These are phyloP conservation scores for Alcedo atthis DNA, from an alignment of 2,797 vertebrate genomes.

Conservation along the genomic window DNA sequence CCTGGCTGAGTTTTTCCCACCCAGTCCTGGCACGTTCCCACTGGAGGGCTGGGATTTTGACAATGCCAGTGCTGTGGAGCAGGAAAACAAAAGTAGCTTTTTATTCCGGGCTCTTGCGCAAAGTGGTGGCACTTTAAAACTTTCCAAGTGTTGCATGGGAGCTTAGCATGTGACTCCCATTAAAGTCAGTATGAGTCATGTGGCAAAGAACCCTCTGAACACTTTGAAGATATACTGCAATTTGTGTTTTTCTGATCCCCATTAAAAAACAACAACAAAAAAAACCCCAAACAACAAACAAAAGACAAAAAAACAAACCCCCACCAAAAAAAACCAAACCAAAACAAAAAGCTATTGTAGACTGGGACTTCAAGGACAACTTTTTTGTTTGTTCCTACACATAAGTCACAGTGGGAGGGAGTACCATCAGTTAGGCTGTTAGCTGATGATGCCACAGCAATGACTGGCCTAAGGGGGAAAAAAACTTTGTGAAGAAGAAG, in stretches of 20 bases:
- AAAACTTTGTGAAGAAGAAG: not conserved
- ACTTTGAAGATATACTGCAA: conserved; percentile 60
- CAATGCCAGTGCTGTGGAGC: conserved; percentile 12
- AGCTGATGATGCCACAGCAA: not conserved
- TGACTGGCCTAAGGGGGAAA: not conserved
- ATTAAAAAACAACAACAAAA: not conserved
- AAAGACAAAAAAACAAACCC: too few species aligned
- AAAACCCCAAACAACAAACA: too few species aligned
- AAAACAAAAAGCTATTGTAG: not conserved
- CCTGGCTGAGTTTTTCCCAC: not conserved
- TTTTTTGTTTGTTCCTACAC: conserved; percentile 21
- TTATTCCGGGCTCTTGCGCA: not conserved
- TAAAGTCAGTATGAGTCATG: conserved; percentile 57
- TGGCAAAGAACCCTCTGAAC: conserved; percentile 26
- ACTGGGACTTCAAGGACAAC: conserved; percentile 11
- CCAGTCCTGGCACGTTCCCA: not conserved
- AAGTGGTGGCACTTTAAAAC: conserved; percentile 32
- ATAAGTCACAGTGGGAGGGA: not conserved
- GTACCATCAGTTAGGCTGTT: not conserved
- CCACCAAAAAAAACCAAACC: too few species aligned
- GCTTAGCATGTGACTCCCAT: conserved; percentile 59
- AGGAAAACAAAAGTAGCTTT: conserved; percentile 43
- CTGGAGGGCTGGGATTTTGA: not conserved
- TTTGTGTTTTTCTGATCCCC: conserved; percentile 36
- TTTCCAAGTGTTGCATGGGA: conserved; percentile 34